Evolutionary conservation across 2,113 vertebrate species (phyloP), one percentile per base, ranked within the genome.

Genomic region (Axis porcinus): DNA sequence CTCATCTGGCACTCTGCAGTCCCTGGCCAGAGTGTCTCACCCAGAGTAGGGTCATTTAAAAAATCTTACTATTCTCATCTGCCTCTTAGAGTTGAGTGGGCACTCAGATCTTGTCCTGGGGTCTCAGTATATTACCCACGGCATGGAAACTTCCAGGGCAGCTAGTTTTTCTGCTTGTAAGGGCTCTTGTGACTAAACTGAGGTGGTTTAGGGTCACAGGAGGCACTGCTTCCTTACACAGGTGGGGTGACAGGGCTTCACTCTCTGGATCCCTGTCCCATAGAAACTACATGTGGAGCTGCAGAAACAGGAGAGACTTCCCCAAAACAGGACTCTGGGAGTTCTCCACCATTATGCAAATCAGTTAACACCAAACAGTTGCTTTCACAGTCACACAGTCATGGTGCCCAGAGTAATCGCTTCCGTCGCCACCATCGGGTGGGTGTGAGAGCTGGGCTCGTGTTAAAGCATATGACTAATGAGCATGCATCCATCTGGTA

Each of bases 401-500:
- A 83, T 93, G 81, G 96, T 94, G 95, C 95, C 96, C 97, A 93
- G 96, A 98, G 93, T 70, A 86, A 94, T 97, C 94, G 55, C 93
- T 98, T 97, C 96, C 86, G 86, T 84, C 91, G 91, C 94, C 83
- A 87, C 93, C 93, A 43, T 64, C n/a, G 54, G 83, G 96, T 97
- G 97, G 90, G 97, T 90, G 97, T 97, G 96, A 97, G 90, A 97
- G 76, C 91, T 67, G 60, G 79, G 96, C 95, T 98, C 94, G 13
- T 97, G 89, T 96, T 60, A 96, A 98, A 96, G 82, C 64, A 55
- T 95, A 98, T 98, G 97, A 98, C 95, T 98, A 97, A 96, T 93
- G 86, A 97, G 82, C 55, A 12, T 79, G 89, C 58, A 96, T 95
- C 81, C 98, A 98, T 95, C 98, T 98, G 97, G 88, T 94, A 81